A percentile compares a stretch with the other conserved stretches of the same genome.
phyloP scores from a whole-genome alignment of 2,888 invertebrate species.

The Cetonia aurata region DNA sequence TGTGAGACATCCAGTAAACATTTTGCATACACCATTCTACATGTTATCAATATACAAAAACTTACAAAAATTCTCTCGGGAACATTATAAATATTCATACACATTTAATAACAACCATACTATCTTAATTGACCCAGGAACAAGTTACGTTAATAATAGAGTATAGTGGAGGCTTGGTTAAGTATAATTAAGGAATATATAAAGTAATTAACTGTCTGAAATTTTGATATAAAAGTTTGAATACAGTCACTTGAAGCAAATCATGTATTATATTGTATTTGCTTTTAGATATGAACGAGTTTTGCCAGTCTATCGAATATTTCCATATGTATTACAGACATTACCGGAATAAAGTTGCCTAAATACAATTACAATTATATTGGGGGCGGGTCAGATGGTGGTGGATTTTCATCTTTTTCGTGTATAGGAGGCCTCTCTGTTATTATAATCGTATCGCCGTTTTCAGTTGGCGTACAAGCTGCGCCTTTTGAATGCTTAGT shows the following conservation, averaged over 20 bases:
- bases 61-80: slow-evolving; percentile 17
- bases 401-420: slow-evolving; percentile 16
- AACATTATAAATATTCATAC: slow-evolving; percentile 21
- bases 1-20: neutral
- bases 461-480: slow-evolving; percentile 21
- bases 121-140: slow-evolving; percentile 16
- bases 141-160: slow-evolving; percentile 2
- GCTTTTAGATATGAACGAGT: slow-evolving; percentile 30
- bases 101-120: slow-evolving; percentile 16
- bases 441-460: slow-evolving; percentile 13
- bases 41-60: neutral
- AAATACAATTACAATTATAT: slow-evolving; percentile 8
- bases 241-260: slow-evolving; percentile 11
- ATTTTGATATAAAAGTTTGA: slow-evolving; percentile 18
- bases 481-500: slow-evolving; percentile 45
- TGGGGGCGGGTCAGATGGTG: slow-evolving; percentile 21
- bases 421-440: slow-evolving; percentile 4
- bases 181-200: neutral
- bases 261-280: slow-evolving; percentile 25
- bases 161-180: neutral
- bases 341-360: slow-evolving; percentile 22
- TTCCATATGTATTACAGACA: neutral
- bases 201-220: neutral
- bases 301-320: slow-evolving; percentile 20
- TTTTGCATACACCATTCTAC: slow-evolving; percentile 8